Evolutionary conservation across 2,888 invertebrate species (phyloP), one percentile per base, ranked within the genome.

Genomic region (Erebia epiphron): DNA sequence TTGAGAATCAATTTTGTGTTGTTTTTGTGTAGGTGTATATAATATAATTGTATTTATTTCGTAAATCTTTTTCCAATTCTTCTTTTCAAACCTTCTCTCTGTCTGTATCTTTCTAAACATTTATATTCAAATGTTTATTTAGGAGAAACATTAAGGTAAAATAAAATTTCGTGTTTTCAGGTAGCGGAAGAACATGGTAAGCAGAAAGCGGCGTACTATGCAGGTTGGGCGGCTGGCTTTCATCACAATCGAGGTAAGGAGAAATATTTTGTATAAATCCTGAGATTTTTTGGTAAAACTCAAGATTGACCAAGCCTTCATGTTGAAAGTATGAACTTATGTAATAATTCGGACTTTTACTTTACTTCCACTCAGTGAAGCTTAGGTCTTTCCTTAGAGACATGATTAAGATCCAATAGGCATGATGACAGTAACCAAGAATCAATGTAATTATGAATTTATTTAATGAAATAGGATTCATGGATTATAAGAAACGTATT

Each of bases 111-210:
- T 57, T 57, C 13, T 21, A 11, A 16, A 56, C 52, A 52, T 14
- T 35, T 35, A 35, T 35, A 35, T 35, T 35, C 35, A 21, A 1
- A 21, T 21, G 21, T 21, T 21, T 21, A 21, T 21, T 21, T 21
- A 21, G 4, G 8, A 21, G 3, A 56, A 21, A 4, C 4, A 0
- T 58, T 14, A n/a, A n/a, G 35, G 13, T 35, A 56, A n/a, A 7
- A 16, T n/a, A 16, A 41, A 52, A 46, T 50, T n/a, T 65, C 41
- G 2, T 18, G 62, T 56, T 83, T 84, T 0, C 78, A 93, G 93
- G 96, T 96, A 78, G 98, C 98, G 0, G 97, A 97, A 82, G 97
- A 98, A 84, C 97, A 97, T 79, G 97, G 97, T 3, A 96, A 97
- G 83, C 96, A 96, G 86, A 97, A 97, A 81, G 96, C 97, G 16